Base-by-base conservation (phyloP, 2,797 vertebrate species). In the Galaxias olidus region DNA sequence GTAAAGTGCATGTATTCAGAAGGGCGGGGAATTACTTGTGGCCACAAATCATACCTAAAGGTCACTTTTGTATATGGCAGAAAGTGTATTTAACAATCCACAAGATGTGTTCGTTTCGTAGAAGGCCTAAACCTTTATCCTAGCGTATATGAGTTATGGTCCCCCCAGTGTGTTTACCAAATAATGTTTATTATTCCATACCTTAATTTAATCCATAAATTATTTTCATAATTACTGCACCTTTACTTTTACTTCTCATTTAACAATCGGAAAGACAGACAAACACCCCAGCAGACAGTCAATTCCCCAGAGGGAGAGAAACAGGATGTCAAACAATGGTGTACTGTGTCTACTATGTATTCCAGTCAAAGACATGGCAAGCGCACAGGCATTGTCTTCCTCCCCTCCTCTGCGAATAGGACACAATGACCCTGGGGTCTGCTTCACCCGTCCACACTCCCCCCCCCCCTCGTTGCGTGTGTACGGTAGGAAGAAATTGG, bases 261-360 rank as follows among this genome's bases (percentile, higher is more conserved):
- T 62, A 48, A 9, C 59, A 42, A 43, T 52, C 6, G 59, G 49
- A 13, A 44, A 42, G 50, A 4, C 41, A 19, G 50, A 44, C 45
- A 67, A 42, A 61, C n/a, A 40, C 5, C 41, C 20, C 44, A 51
- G 18, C 15, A 43, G 14, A 61, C 43, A 20, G 43, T 62, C 61
- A 50, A 49, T 71, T 10, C 17, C 13, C 19, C 64, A 66, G 0
- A 54, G 59, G 13, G 55, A 19, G 49, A 49, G 62, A 73, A 76
- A 84, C 73, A 74, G 68, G 53, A 72, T 68, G 59, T 68, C 49
- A 53, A 85, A 86, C 84, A 85, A 84, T 77, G 66, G 74, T 63
- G 61, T 63, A 61, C 69, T 82, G 68, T 79, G 80, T 84, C 68
- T 63, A 61, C 69, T 82, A 67, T 79, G 80, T 84, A 67, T 66